Evolutionary conservation across 2,888 invertebrate genomes (phyloP), one percentile per base, ranked within the genome.

Genomic region (Malthinus seriepunctatus): DNA sequence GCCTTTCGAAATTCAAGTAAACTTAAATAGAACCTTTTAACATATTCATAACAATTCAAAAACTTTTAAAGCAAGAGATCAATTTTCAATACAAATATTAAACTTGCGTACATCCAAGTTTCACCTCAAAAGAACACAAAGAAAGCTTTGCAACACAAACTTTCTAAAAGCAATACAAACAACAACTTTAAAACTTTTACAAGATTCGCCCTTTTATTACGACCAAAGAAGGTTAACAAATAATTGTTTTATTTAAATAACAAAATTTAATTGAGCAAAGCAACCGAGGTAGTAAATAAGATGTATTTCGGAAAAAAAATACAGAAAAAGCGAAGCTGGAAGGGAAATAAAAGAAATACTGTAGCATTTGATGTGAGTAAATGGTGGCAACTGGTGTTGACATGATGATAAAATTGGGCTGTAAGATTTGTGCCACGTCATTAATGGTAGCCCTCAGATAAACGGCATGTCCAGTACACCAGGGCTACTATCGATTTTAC

Each of bases 341-440:
- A 31, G 42, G 45, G 46, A 23, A 39, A 15, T 50, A 56, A 56
- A 62, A 63, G 51, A 57, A 57, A 59, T 63, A 65, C 63, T 68
- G 66, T 67, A 68, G 65, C 60, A 62, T 60, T 63, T 67, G 66
- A 67, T 67, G 70, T 69, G 71, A 70, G 73, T 74, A 74, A 73
- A 72, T 69, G 68, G 66, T 66, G 72, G 73, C 76, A 76, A 76
- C 76, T 76, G 76, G 74, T 74, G 76, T 74, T 76, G 76, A 76
- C 76, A 75, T 71, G 68, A 71, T 75, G 76, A 76, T 75, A 75
- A 76, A 76, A 75, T 72, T 72, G 64, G 64, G 69, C 67, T 68
- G 70, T 70, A 73, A 74, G 75, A 75, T 75, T 76, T 75, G 74
- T 72, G 72, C 71, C 65, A 70, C 73, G 71, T 74, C 75, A 75